These are phyloP conservation scores for Carlito syrichta DNA, from an alignment of 2,113 vertebrate species.

Conservation along the genomic window DNA sequence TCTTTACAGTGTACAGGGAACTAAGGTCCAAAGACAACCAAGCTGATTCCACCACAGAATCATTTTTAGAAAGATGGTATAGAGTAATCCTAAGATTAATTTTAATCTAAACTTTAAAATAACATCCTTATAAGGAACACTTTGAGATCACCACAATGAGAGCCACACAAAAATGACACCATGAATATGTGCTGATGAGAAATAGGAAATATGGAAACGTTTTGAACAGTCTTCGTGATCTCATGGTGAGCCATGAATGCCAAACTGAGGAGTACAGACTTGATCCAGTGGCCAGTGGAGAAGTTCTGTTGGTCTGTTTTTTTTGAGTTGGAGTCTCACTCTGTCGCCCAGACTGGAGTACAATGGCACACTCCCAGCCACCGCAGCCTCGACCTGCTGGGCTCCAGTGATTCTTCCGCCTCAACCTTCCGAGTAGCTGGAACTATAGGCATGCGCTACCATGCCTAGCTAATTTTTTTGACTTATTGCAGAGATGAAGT, in stretches of 20 bases:
- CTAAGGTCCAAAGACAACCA: background rate
- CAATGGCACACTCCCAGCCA: no score
- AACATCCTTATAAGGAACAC: background rate
- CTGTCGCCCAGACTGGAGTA: no score
- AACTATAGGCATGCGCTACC: no score
- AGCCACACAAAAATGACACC: background rate
- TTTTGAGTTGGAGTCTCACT: background rate
- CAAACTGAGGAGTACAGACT: background rate
- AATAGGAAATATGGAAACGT: background rate
- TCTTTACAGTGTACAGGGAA: background rate
- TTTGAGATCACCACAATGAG: background rate
- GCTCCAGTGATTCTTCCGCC: no score
- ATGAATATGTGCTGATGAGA: background rate
- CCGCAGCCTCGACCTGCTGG: no score
- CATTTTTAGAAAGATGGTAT: background rate
- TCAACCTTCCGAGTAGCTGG: no score
- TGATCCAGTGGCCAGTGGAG: background rate
- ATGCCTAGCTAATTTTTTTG: no score
- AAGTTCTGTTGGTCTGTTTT: background rate
- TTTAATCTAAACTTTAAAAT: conserved; percentile 10
- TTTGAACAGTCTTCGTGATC: background rate
- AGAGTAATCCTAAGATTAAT: background rate
- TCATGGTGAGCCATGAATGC: background rate
- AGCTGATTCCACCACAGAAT: background rate
- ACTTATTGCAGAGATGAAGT: no score